Base-by-base conservation (phyloP, 2,888 invertebrate species). In the Siphlonurus alternatus region DNA sequence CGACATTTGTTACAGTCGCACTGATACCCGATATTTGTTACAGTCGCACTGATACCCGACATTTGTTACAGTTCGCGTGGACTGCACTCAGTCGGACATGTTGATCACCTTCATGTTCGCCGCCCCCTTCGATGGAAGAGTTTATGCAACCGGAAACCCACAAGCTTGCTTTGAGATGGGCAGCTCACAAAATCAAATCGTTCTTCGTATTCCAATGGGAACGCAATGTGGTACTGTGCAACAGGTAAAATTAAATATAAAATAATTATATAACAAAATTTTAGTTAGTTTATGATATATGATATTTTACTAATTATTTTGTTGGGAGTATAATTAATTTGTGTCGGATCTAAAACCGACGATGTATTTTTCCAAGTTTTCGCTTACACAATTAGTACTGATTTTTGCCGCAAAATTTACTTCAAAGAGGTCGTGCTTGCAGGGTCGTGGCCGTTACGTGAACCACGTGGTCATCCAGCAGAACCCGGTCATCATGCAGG, bases 401-500 rank as follows among this genome's bases (percentile, higher is more conserved):
- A n/a, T n/a, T n/a, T n/a, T n/a, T 15, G 25, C 10, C 7, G 56
- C 5, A 56, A 56, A 56, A 5, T n/a, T 10, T n/a, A 56, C 20
- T 18, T 7, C 61, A 63, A 53, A 20, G 56, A 15, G 19, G 24
- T 54, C 7, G 51, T 22, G 61, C 53, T 53, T 64, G 23, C 66
- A 74, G 74, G 73, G 73, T 18, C 70, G 73, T 25, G 76, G 76
- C 5, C 71, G 73, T 61, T 77, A 75, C 68, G 74, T 75, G 23
- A 77, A 77, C 69, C 76, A 77, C 66, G 75, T 77, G 53, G 76
- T 77, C 24, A 73, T 77, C 61, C 77, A 77, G 67, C 75, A 76
- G 67, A 76, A 77, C 69, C 76, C 77, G 20, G 74, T 76, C 20
- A 77, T 77, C 67, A 76, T 77, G 75, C 77, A 76, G 66, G 75